phyloP scores from a whole-genome alignment of 64 coral and sea anemone species.

The Hydrozoanthus tunicans region DNA sequence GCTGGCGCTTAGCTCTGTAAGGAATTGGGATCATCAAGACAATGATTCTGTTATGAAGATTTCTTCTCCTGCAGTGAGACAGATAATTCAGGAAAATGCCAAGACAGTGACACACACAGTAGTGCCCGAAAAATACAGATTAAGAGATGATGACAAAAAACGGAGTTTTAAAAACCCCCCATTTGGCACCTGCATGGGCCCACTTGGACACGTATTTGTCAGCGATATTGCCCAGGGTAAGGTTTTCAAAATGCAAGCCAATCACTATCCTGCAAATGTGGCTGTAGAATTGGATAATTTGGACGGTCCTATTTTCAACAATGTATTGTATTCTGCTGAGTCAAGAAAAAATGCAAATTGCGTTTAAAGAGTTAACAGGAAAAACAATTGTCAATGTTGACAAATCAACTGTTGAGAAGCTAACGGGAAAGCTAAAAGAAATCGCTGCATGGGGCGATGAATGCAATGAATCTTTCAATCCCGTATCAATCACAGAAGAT shows the following conservation, averaged over 20 bases:
- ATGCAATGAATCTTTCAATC: not conserved
- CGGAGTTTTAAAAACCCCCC: conserved; percentile 34
- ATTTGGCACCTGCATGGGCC: conserved; percentile 8
- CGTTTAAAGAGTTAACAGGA: conserved; percentile 51
- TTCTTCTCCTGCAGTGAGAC: too few relatives aligned
- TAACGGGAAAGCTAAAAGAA: conserved; percentile 49
- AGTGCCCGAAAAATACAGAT: conserved; percentile 46
- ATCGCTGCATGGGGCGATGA: conserved; percentile 39
- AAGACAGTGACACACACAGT: conserved; percentile 35
- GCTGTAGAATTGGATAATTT: conserved; percentile 48
- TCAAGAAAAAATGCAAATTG: conserved; percentile 50
- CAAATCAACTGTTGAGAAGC: conserved; percentile 50
- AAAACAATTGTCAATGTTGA: conserved; percentile 53
- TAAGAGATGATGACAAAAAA: conserved; percentile 46
- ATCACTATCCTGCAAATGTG: conserved; percentile 57
- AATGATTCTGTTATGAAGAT: too few relatives aligned
- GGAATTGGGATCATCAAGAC: too few relatives aligned
- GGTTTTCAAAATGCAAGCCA: conserved; percentile 52
- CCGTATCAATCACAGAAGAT: too few relatives aligned
- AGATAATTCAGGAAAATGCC: conserved; percentile 29
- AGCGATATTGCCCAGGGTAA: conserved; percentile 57
- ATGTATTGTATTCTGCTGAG: conserved; percentile 58
- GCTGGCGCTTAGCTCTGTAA: too few relatives aligned
- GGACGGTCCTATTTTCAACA: conserved; percentile 50
- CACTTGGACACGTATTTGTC: not conserved